Percentiles rank a stretch among this genome's conserved stretches.
Evolutionary conservation across 1,140 invertebrate genomes (phyloP).

Genomic region (Aphis gossypii): DNA sequence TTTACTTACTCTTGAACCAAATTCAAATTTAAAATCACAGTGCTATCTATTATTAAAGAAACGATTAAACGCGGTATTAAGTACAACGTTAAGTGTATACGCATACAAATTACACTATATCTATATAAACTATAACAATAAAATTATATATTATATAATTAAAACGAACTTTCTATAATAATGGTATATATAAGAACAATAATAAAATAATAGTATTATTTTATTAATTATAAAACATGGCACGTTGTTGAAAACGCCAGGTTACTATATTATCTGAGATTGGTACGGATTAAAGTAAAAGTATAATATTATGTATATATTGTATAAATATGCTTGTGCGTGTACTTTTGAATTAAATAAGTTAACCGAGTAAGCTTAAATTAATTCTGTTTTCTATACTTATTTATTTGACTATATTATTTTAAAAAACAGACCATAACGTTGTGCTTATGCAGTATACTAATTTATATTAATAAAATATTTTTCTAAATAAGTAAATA

Average conservation of each 20-base stretch:
- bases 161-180: background rate
- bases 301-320: background rate
- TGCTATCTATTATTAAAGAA: background rate
- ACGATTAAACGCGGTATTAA: background rate
- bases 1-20: background rate
- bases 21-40: background rate
- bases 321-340: background rate
- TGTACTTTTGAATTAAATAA: background rate
- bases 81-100: background rate
- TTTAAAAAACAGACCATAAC: background rate
- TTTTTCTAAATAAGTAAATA: background rate
- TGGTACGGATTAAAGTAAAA: background rate
- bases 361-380: background rate
- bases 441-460: too few species aligned
- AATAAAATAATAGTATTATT: background rate
- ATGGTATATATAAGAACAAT: background rate
- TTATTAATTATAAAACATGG: background rate
- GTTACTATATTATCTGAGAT: background rate
- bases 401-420: background rate
- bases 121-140: background rate
- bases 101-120: background rate
- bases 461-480: background rate
- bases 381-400: background rate
- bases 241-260: background rate
- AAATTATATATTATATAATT: background rate